phyloP scores from a whole-genome alignment of 2,888 invertebrate species.

The Noctua janthina region DNA sequence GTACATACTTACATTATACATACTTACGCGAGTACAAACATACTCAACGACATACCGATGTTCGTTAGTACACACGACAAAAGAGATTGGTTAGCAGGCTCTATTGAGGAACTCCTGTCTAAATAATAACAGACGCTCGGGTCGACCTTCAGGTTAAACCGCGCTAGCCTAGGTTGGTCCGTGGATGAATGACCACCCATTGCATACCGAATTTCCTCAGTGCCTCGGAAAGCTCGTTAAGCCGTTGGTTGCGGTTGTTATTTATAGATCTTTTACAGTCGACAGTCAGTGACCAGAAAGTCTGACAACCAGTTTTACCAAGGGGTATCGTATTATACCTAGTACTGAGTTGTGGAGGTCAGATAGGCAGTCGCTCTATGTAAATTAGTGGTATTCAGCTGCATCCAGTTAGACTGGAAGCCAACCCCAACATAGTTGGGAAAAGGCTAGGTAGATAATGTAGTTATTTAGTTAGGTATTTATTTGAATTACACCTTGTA shows the following conservation, averaged over 20 bases:
- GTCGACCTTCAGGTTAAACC: background rate
- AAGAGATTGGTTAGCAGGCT: background rate
- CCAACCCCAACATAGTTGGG: background rate
- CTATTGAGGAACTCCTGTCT: background rate
- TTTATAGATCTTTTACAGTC: background rate
- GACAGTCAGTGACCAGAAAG: background rate
- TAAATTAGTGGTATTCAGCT: background rate
- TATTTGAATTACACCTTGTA: background rate
- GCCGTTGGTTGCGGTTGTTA: background rate
- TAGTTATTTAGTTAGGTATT: background rate
- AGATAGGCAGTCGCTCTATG: background rate
- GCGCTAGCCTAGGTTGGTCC: background rate
- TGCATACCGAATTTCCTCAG: background rate
- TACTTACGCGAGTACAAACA: slow-evolving; percentile 13
- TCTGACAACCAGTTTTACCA: background rate
- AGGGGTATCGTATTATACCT: background rate
- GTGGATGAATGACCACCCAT: background rate
- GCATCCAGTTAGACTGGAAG: background rate
- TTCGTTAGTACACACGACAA: background rate
- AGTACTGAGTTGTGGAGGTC: background rate
- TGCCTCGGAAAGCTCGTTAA: background rate
- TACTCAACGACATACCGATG: slow-evolving; percentile 12
- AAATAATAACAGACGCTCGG: background rate
- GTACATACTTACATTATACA: slow-evolving; percentile 1
- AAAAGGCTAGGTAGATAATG: background rate